These are phyloP conservation scores for Hypercompe scribonia DNA, from an alignment of 2,888 invertebrate genomes.

Conservation along the genomic window DNA sequence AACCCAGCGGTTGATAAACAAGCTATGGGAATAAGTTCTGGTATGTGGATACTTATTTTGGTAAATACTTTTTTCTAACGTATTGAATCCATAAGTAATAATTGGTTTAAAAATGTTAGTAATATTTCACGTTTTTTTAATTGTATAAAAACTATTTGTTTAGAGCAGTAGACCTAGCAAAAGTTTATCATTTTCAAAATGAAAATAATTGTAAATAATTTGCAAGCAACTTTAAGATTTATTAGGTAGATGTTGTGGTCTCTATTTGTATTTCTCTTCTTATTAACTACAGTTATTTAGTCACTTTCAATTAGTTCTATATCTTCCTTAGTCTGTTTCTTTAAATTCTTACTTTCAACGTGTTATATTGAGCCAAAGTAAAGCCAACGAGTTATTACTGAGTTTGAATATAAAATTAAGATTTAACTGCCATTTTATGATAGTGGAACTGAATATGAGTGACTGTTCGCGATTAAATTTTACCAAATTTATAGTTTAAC, in stretches of 20 bases:
- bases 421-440: background rate
- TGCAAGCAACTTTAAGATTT: too few species aligned
- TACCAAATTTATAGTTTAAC: too few species aligned
- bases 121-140: background rate
- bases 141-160: background rate
- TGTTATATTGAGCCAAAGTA: background rate
- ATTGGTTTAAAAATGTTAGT: background rate
- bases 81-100: background rate
- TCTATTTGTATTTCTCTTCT: background rate
- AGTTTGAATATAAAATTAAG: background rate
- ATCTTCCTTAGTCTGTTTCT: background rate
- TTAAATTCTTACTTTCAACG: background rate
- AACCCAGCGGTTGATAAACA: slow-evolving; percentile 84
- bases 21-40: slow-evolving; percentile 82
- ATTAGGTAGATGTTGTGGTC: background rate
- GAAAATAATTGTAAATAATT: too few species aligned
- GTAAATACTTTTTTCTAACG: background rate
- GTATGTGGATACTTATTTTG: slow-evolving; percentile 53
- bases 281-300: background rate
- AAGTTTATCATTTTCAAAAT: background rate
- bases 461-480: too few species aligned
- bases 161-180: background rate
- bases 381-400: background rate
- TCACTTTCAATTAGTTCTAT: background rate
- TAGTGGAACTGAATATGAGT: too few species aligned